These are phyloP conservation scores for Leptinotarsa rubiginosa DNA, from an alignment of 2,888 invertebrate species.

Conservation along the genomic window DNA sequence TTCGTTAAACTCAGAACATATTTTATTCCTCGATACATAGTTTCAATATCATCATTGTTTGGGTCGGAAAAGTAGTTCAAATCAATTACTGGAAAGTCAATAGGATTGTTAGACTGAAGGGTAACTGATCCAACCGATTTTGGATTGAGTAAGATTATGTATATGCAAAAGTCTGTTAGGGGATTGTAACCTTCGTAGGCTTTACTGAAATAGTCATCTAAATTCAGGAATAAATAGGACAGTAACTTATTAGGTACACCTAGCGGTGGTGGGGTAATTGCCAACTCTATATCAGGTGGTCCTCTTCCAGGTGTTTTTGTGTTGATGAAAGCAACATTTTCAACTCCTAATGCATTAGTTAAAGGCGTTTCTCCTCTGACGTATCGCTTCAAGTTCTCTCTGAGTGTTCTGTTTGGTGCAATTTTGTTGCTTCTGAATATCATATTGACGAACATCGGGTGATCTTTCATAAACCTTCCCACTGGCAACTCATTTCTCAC, in stretches of 20 bases:
- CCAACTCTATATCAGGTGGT: conserved; percentile 20
- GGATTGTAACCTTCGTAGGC: conserved; percentile 25
- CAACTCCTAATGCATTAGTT: conserved; percentile 6
- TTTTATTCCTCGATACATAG: conserved; percentile 72
- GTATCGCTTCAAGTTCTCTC: conserved; percentile 22
- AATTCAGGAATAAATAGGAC: conserved; percentile 5
- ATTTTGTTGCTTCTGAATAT: conserved; percentile 30
- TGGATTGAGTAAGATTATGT: conserved; percentile 51
- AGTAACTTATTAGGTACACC: background rate
- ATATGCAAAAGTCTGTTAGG: conserved; percentile 39
- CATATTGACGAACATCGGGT: conserved; percentile 12
- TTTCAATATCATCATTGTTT: conserved; percentile 72
- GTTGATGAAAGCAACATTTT: conserved; percentile 24
- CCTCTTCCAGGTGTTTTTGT: background rate
- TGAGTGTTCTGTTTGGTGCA: conserved; percentile 8
- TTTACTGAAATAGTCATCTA: conserved; percentile 13
- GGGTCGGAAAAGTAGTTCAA: conserved; percentile 51
- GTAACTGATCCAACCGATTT: conserved; percentile 54
- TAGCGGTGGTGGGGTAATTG: background rate
- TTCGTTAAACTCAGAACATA: conserved; percentile 45
- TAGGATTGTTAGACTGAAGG: conserved; percentile 53
- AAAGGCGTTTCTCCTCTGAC: conserved; percentile 13
- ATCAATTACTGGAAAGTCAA: conserved; percentile 56
- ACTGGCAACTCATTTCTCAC: conserved; percentile 32
- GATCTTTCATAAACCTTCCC: conserved; percentile 38